Evolutionary conservation across 1,140 invertebrate genomes (phyloP), one percentile per base, ranked within the genome.

Genomic region (Trypoxylus dichotomus): DNA sequence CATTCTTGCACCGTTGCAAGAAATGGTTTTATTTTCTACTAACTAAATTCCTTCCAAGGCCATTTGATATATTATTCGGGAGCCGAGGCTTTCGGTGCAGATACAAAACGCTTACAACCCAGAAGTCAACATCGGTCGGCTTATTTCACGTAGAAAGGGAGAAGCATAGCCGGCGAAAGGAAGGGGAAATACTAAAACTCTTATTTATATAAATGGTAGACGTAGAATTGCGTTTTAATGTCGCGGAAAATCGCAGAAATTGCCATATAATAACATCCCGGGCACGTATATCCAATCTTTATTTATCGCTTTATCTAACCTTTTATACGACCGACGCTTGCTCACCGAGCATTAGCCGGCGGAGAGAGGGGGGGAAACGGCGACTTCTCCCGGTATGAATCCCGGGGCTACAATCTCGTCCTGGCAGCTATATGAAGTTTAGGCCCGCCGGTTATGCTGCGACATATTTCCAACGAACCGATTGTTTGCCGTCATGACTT

Each of bases 261-360:
- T 27, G 25, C 25, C 21, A 25, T 63, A 27, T 27, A 27, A 63
- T 63, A 63, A 27, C 21, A 63, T 63, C 25, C 60, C 60, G 21
- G 25, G 60, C 60, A 63, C 24, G 19, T 63, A 47, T 27, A 27
- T 63, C 60, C 60, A 63, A 63, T 63, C 60, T 63, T 63, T 63
- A 63, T 63, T 63, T 63, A 63, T 63, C 19, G 60, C 60, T 63
- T 63, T 63, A 63, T 63, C 60, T 27, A 63, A 24, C 60, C 60
- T 63, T 63, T 63, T 63, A 63, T 63, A 63, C 60, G n/a, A 24
- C 19, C 19, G 60, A 13, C 15, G 43, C 43, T 47, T 47, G n/a
- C n/a, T 27, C 19, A 24, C 21, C 21, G 60, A 21, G 60, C 13
- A 63, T 63, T 63, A 63, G 60, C 21, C 7, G 32, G 32, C 32